Conservation (phyloP, 30 jellyfish, hydroid and myxozoan species). For the Hydra vulgaris region DNA sequence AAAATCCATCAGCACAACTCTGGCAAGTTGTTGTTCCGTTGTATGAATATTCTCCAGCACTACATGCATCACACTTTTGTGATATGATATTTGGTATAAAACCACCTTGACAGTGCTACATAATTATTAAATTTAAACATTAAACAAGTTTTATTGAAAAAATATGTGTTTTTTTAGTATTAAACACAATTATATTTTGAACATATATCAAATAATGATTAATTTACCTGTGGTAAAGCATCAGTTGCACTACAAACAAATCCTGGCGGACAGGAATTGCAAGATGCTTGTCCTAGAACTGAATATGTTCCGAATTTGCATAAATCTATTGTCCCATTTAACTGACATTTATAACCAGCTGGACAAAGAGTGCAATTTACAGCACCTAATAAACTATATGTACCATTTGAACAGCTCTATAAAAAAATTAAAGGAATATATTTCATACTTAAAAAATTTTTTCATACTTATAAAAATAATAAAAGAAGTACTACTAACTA, state of each 20-base stretch:
- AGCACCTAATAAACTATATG: constrained; percentile 73
- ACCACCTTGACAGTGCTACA: constrained; percentile 89
- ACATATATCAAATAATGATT: no score
- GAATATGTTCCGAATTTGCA: constrained; percentile 78
- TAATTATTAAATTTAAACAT: neutral
- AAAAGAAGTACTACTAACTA: no score
- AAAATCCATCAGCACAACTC: constrained; percentile 68
- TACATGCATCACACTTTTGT: constrained; percentile 53
- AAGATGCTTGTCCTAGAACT: constrained; percentile 46
- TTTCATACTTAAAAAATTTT: no score
- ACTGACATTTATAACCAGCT: constrained; percentile 73
- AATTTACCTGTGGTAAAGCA: constrained; percentile 58
- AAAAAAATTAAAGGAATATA: no score
- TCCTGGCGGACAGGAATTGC: constrained; percentile 57
- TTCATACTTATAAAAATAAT: no score
- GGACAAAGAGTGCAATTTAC: constrained; percentile 81
- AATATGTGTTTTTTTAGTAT: neutral
- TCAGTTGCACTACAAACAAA: constrained; percentile 41
- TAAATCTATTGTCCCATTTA: constrained; percentile 36
- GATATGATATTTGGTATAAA: constrained; percentile 45
- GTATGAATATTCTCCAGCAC: constrained; percentile 65
- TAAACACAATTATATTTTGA: neutral
- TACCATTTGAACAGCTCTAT: constrained; percentile 66
- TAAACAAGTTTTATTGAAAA: neutral
- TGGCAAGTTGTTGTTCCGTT: constrained; percentile 62